Conservation (phyloP, 1,140 invertebrate genomes). For the Prorops nasuta region DNA sequence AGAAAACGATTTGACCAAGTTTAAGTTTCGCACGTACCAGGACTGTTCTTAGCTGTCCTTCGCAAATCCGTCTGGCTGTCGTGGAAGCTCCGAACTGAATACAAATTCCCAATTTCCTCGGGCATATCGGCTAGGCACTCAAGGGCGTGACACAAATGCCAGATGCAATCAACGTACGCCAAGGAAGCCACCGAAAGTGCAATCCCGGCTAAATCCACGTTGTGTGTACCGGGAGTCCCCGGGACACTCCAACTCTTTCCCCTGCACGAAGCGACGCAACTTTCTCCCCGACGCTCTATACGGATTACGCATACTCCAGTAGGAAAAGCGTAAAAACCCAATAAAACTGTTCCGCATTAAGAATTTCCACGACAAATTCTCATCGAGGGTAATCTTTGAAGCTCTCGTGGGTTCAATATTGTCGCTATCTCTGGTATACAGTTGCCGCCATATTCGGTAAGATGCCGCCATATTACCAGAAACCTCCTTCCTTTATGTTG, state of each 20-base stretch:
- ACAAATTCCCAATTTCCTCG: conserved; percentile 52
- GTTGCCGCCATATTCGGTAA: conserved; percentile 48
- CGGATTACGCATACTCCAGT: too few relatives aligned
- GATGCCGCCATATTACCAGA: conserved; percentile 50
- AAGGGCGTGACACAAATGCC: conserved; percentile 58
- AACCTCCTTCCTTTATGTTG: conserved; percentile 41
- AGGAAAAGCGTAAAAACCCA: too few relatives aligned
- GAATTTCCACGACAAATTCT: too few relatives aligned
- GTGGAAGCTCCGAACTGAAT: conserved; percentile 41
- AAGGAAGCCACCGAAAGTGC: conserved; percentile 27
- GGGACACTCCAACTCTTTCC: too few relatives aligned
- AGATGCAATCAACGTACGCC: conserved; percentile 50
- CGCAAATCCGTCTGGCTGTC: conserved; percentile 55
- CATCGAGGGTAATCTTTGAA: too few relatives aligned
- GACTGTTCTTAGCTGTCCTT: conserved; percentile 35
- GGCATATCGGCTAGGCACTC: conserved; percentile 56
- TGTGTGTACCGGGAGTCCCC: too few relatives aligned
- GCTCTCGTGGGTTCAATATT: conserved; percentile 42
- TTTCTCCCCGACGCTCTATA: too few relatives aligned
- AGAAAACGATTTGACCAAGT: conserved; percentile 53
- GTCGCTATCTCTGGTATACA: conserved; percentile 53
- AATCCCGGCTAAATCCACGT: conserved; percentile 43
- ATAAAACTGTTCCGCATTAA: too few relatives aligned
- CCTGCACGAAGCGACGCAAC: too few relatives aligned
- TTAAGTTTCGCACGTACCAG: conserved; percentile 32